These are phyloP conservation scores for Trinectes maculatus DNA, from an alignment of 2,113 vertebrate genomes.

Conservation along the genomic window DNA sequence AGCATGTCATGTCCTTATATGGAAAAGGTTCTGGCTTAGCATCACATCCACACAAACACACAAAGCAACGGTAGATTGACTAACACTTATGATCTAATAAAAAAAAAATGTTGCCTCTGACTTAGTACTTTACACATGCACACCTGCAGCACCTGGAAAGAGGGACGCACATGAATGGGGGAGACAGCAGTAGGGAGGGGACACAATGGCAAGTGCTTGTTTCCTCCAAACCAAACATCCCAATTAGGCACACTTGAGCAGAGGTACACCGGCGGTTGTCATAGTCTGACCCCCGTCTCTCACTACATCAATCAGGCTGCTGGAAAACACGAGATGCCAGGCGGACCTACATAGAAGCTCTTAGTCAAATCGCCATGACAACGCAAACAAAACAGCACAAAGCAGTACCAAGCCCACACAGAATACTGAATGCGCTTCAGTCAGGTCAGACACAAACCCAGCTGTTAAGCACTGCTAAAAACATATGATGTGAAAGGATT, in stretches of 20 bases:
- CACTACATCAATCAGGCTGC: conserved; percentile 48
- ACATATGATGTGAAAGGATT: conserved; percentile 46
- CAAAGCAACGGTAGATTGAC: conserved; percentile 17
- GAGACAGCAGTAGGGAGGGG: not conserved
- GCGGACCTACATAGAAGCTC: conserved; percentile 44
- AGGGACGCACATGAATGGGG: conserved; percentile 2
- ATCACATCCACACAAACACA: conserved; percentile 39
- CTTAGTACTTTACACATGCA: not conserved
- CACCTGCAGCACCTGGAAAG: conserved; percentile 27
- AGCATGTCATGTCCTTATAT: conserved; percentile 69
- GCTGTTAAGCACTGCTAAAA: conserved; percentile 24
- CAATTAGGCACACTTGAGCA: conserved; percentile 57
- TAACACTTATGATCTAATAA: conserved; percentile 13
- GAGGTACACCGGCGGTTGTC: conserved; percentile 58
- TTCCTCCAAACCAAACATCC: conserved; percentile 52
- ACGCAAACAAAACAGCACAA: conserved; percentile 79
- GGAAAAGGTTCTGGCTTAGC: conserved; percentile 46
- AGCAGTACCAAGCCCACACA: conserved; percentile 36
- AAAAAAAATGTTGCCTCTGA: not conserved
- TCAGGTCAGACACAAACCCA: conserved; percentile 51
- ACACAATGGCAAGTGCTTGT: conserved; percentile 23
- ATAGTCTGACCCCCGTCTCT: conserved; percentile 62
- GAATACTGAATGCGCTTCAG: conserved; percentile 61
- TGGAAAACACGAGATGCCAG: conserved; percentile 59
- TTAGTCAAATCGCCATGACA: conserved; percentile 67